Conservation (phyloP, 2,797 vertebrate species). For the Cossypha heuglini region DNA sequence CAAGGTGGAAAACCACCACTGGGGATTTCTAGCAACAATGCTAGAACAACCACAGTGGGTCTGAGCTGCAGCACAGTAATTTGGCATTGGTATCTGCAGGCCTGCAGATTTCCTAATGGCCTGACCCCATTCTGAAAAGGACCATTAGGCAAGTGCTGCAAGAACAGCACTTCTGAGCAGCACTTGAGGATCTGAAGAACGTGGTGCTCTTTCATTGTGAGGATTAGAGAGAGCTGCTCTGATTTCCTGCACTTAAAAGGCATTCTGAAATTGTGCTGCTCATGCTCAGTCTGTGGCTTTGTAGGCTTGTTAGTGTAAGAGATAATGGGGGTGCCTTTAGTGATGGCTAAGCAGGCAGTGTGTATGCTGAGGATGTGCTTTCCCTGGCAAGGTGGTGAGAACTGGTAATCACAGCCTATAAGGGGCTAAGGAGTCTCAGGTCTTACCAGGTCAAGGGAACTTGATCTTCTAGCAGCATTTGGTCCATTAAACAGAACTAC, state of each 20-base stretch:
- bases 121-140: neutral
- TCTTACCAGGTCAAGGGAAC: neutral
- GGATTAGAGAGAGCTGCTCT: neutral
- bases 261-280: neutral
- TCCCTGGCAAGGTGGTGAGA: neutral
- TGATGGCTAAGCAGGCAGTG: neutral
- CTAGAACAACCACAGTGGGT: fast-evolving
- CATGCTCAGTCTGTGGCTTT: neutral
- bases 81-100: neutral
- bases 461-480: neutral
- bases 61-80: neutral
- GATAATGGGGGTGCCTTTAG: neutral
- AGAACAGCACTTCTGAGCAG: neutral
- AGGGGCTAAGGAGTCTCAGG: neutral
- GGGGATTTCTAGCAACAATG: neutral
- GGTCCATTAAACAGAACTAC: neutral
- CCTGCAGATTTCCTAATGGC: neutral
- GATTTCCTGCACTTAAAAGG: neutral
- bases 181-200: neutral
- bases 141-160: neutral
- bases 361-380: neutral
- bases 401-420: neutral
- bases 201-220: neutral
- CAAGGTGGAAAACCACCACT: neutral
- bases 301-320: neutral